phyloP scores from a whole-genome alignment of 23 tunicate species.

The Styela clava region DNA sequence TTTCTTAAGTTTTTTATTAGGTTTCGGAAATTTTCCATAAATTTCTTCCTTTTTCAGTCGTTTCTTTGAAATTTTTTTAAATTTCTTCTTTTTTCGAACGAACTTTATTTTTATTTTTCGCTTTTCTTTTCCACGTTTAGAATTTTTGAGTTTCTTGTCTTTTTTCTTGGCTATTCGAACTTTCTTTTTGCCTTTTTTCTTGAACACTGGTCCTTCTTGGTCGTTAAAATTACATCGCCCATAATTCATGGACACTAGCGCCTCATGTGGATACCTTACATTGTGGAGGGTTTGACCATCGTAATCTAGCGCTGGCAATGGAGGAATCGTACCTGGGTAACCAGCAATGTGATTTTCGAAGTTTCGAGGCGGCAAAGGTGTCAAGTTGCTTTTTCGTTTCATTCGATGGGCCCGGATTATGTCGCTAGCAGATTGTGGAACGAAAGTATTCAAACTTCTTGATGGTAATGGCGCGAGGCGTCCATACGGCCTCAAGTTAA shows the following conservation, averaged over 20 bases:
- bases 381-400: background rate
- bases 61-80: background rate
- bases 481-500: background rate
- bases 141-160: background rate
- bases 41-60: background rate
- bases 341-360: background rate
- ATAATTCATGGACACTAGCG: too few species aligned
- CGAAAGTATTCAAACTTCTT: background rate
- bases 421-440: background rate
- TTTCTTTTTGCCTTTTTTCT: too few species aligned
- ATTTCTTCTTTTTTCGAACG: background rate
- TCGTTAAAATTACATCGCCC: background rate
- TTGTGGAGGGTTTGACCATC: too few species aligned
- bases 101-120: slow-evolving; percentile 8
- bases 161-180: background rate
- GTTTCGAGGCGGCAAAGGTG: background rate
- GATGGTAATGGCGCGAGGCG: background rate
- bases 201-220: background rate
- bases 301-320: background rate
- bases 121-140: background rate
- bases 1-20: slow-evolving; percentile 19
- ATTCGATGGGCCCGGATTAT: background rate
- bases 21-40: background rate
- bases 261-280: too few species aligned
- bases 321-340: background rate